Conservation (phyloP, 53 echinoderm and acorn worm genomes). For the Crossaster papposus region DNA sequence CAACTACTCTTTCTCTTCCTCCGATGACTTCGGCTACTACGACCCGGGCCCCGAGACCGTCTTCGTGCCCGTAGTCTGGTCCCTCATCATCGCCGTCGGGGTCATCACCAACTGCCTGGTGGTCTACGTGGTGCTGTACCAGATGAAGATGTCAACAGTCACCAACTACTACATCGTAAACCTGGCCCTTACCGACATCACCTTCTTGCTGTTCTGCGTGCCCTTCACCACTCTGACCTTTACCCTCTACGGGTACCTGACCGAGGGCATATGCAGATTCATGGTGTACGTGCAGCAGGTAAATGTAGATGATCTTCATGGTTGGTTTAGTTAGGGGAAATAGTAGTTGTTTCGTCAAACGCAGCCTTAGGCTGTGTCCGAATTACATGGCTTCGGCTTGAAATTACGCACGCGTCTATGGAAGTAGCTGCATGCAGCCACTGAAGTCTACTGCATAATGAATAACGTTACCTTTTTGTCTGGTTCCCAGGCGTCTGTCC, state of each 20-base stretch:
- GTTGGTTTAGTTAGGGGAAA: background rate
- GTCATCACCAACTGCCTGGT: slow-evolving; percentile 85
- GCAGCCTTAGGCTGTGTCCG: too few relatives aligned
- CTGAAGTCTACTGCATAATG: background rate
- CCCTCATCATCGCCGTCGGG: slow-evolving; percentile 75
- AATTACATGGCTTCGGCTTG: background rate
- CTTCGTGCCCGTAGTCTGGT: slow-evolving; percentile 79
- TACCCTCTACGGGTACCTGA: slow-evolving; percentile 15
- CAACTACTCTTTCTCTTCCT: background rate
- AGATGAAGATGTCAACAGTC: slow-evolving; percentile 87
- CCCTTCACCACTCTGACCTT: slow-evolving; percentile 68
- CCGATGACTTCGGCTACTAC: background rate
- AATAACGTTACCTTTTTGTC: background rate
- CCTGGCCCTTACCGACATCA: slow-evolving; percentile 90
- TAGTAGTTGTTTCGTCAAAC: too few relatives aligned
- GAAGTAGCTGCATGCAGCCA: too few relatives aligned
- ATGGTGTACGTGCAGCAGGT: slow-evolving; percentile 50
- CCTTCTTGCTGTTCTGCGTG: slow-evolving; percentile 81
- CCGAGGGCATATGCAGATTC: slow-evolving; percentile 32
- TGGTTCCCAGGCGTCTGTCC: slow-evolving; percentile 76
- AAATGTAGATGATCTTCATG: background rate
- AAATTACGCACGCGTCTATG: too few relatives aligned
- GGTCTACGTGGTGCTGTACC: slow-evolving; percentile 82
- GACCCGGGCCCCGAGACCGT: slow-evolving; percentile 50
- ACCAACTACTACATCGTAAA: slow-evolving; percentile 96